phyloP scores from a whole-genome alignment of 2,797 vertebrate genomes.

The Siniperca obscura region DNA sequence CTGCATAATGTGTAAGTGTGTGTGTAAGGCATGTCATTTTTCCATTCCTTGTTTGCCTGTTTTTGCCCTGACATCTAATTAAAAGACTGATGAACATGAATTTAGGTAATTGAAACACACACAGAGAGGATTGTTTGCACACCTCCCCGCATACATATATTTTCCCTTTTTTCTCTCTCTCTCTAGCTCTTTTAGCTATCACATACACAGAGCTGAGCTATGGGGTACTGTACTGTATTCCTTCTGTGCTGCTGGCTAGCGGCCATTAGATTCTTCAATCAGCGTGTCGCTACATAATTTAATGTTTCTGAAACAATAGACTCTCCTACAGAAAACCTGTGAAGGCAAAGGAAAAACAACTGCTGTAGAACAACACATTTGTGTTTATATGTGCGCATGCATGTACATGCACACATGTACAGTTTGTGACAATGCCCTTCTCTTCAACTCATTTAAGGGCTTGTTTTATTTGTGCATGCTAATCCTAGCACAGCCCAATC shows the following conservation, averaged over 20 bases:
- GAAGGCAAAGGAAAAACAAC: conserved; percentile 13
- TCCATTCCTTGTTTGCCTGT: conserved; percentile 2
- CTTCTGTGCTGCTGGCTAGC: conserved; percentile 49
- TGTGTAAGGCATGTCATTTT: neutral
- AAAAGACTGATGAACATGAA: conserved; percentile 47
- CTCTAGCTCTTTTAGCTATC: conserved; percentile 7
- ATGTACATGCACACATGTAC: neutral
- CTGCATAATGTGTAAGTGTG: neutral
- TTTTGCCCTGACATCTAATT: conserved; percentile 27
- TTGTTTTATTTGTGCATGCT: conserved; percentile 3
- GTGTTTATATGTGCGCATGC: neutral
- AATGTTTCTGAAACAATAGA: conserved; percentile 16
- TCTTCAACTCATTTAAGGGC: neutral
- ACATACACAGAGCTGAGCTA: conserved; percentile 34
- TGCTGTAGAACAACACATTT: neutral
- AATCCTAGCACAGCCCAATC: neutral
- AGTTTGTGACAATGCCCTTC: neutral
- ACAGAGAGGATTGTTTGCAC: neutral
- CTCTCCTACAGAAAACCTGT: conserved; percentile 15
- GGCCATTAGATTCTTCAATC: conserved; percentile 45
- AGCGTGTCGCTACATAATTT: conserved; percentile 38
- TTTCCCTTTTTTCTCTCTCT: conserved; percentile 16
- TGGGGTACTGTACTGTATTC: conserved; percentile 19
- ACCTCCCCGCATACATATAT: conserved; percentile 10
- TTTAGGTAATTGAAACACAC: conserved; percentile 19